Evolutionary conservation across 2,888 invertebrate species (phyloP), one percentile per base, ranked within the genome.

Genomic region (Pegoplata infirma): DNA sequence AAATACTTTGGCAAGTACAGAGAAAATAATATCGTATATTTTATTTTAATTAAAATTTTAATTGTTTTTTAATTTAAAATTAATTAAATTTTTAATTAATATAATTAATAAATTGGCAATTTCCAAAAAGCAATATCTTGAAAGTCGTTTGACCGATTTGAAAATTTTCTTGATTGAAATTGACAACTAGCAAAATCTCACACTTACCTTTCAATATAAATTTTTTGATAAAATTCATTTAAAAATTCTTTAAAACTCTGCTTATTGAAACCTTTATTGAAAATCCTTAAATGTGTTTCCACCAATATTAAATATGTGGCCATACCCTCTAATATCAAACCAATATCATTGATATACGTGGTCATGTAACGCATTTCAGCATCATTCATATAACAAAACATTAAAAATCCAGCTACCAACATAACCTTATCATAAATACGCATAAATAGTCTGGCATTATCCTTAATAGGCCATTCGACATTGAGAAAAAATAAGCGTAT

Each of bases 181-280:
- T n/a, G n/a, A n/a, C n/a, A n/a, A n/a, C n/a, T n/a, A n/a, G n/a
- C n/a, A n/a, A n/a, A n/a, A 6, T 44, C n/a, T 14, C 19, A 25
- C 0, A 55, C 79, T 76, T 77, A 84, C 83, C 68, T 25, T 5
- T 81, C 80, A 0, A 88, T 80, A 46, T 85, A 88, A 17, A 88
- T 85, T 12, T 82, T 81, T 0, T 63, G 49, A 66, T 81, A 88
- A 69, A 87, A 87, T 1, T 84, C 81, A 59, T 85, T 76, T 5
- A 88, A 14, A 19, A 87, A 75, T 0, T 21, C 21, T 28, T 85
- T 84, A 16, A 85, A 86, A 1, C 56, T 28, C 0, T 10, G 8
- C 12, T 78, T 82, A 0, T 55, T 76, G 0, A 80, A 63, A 0
- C 78, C 78, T 53, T 82, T 80, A 49, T 76, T 76, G 5, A 68